These are phyloP conservation scores for Decapterus maruadsi DNA, from an alignment of 2,797 vertebrate genomes.

Conservation along the genomic window DNA sequence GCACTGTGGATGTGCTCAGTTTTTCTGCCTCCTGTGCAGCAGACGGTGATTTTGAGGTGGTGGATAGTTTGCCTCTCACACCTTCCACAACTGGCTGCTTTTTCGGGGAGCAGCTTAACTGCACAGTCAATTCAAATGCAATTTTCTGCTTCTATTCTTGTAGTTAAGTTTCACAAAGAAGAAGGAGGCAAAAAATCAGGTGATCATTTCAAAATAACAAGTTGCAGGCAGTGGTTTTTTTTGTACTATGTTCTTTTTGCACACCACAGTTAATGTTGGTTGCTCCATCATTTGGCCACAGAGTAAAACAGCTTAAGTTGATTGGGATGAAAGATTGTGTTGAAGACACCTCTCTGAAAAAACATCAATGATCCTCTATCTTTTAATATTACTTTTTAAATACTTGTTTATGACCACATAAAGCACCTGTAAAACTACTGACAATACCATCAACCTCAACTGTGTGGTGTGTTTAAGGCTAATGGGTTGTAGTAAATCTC, in stretches of 20 bases:
- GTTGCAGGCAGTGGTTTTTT: neutral
- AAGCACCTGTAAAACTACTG: no score
- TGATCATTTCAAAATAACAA: neutral
- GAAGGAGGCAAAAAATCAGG: no score
- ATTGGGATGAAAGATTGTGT: no score
- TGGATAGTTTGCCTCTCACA: neutral
- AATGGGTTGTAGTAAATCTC: neutral
- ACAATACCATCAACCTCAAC: neutral
- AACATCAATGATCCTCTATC: no score
- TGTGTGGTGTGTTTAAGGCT: neutral
- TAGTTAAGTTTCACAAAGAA: neutral
- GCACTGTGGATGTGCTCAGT: neutral
- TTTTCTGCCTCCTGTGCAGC: neutral
- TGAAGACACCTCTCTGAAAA: no score
- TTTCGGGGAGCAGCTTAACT: slow-evolving; percentile 6
- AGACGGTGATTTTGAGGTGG: neutral
- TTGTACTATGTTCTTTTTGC: no score
- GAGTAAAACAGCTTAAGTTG: no score
- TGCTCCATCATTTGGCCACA: neutral
- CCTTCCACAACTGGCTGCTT: neutral
- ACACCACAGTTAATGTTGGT: neutral
- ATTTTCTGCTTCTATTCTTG: slow-evolving; percentile 10
- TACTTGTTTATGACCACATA: no score
- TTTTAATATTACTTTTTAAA: no score
- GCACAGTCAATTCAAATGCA: slow-evolving; percentile 11